Percentiles rank a stretch among this genome's conserved stretches.
Evolutionary conservation across 2,888 invertebrate genomes (phyloP).

Genomic region (Ophion ellenae): DNA sequence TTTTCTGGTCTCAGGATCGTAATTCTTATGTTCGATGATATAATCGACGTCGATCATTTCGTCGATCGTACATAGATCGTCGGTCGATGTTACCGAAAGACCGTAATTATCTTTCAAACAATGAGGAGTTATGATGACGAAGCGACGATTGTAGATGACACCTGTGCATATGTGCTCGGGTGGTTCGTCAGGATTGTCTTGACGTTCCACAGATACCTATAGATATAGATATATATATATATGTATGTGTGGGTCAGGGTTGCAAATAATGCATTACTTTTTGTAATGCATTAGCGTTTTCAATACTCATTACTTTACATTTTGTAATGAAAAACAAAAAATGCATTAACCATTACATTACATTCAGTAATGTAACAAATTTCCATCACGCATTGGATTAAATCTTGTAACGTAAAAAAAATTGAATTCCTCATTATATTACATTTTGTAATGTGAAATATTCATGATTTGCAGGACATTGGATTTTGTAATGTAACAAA

Average conservation of each 20-base stretch:
- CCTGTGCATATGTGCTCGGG: slow-evolving; percentile 61
- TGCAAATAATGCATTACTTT: no score
- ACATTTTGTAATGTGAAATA: no score
- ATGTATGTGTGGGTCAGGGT: neutral
- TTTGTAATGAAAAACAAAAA: no score
- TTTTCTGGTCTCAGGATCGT: slow-evolving; percentile 52
- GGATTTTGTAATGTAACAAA: no score
- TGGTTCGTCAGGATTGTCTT: slow-evolving; percentile 40
- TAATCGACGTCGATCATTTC: slow-evolving; percentile 58
- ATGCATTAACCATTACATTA: no score
- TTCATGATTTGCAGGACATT: no score
- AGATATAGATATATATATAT: slow-evolving; percentile 3
- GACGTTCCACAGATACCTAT: slow-evolving; percentile 63
- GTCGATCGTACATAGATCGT: slow-evolving; percentile 53
- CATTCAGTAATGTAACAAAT: no score
- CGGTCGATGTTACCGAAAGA: slow-evolving; percentile 57
- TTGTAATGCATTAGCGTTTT: no score
- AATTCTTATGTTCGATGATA: slow-evolving; percentile 62
- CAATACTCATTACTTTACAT: no score
- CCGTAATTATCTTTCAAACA: slow-evolving; percentile 61
- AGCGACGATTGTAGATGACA: slow-evolving; percentile 57
- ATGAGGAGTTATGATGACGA: slow-evolving; percentile 61
- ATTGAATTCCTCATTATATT: no score
- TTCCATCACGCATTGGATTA: no score
- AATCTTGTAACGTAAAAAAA: no score